Evolutionary conservation across 2,797 vertebrate species (phyloP).

Genomic region (Acridotheres tristis): DNA sequence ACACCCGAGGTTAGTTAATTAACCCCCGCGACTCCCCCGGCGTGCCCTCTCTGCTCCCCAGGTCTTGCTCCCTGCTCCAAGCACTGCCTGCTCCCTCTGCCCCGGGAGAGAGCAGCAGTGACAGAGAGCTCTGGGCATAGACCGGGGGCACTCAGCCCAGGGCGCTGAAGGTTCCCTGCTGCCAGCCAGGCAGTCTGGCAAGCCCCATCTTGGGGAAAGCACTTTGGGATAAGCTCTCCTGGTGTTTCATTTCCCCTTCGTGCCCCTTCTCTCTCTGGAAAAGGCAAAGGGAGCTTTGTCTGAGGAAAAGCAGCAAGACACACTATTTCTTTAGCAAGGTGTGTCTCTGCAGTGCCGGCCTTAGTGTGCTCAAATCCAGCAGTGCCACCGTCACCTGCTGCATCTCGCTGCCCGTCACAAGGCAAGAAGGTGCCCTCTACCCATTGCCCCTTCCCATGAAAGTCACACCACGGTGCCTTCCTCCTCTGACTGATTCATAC

Average conservation of each 20-base stretch:
- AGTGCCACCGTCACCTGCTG: not conserved
- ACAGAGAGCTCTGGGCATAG: not conserved
- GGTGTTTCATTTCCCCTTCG: not conserved
- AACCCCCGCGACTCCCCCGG: rapidly evolving
- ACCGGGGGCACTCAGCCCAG: not conserved
- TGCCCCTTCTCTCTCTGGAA: not conserved
- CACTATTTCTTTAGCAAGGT: not conserved
- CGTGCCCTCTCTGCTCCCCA: not conserved
- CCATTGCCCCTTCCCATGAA: not conserved
- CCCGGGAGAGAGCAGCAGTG: not conserved
- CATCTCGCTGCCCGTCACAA: not conserved
- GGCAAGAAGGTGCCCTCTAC: not conserved
- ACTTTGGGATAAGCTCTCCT: not conserved
- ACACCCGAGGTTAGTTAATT: not conserved
- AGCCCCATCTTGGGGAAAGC: too few species aligned
- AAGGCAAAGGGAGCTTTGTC: not conserved
- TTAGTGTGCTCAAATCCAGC: not conserved
- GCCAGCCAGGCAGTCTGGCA: not conserved
- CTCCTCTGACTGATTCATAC: not conserved
- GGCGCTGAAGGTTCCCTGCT: rapidly evolving
- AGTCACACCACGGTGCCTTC: not conserved
- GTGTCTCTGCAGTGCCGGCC: not conserved
- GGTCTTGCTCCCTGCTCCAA: not conserved
- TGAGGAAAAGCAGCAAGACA: not conserved
- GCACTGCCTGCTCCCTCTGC: not conserved